Evolutionary conservation across 92 coral and sea anemone genomes (phyloP).

Genomic region (Parazoanthus swiftii): DNA sequence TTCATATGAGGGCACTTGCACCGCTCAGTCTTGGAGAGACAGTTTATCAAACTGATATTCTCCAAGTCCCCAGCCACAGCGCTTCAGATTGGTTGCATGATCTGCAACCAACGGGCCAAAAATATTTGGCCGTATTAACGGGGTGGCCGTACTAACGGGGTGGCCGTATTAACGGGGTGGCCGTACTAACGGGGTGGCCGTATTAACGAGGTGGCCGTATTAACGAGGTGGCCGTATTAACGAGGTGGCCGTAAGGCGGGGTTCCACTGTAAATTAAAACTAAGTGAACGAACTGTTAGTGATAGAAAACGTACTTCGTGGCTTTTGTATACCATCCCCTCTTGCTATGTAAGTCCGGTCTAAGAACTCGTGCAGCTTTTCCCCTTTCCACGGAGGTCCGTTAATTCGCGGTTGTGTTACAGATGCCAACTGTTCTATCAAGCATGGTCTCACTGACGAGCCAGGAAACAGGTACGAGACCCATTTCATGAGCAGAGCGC

Average conservation of each 20-base stretch:
- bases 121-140: too few species aligned
- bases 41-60: conserved; percentile 97
- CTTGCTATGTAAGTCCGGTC: not conserved
- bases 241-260: too few species aligned
- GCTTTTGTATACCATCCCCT: not conserved
- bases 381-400: not conserved
- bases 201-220: too few species aligned
- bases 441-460: not conserved
- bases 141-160: too few species aligned
- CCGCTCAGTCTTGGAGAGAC: conserved; percentile 67
- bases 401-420: not conserved
- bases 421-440: not conserved
- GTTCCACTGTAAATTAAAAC: too few species aligned
- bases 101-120: conserved; percentile 42
- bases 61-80: conserved; percentile 96
- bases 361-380: not conserved
- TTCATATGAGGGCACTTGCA: not conserved
- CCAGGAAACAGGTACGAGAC: not conserved
- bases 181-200: too few species aligned
- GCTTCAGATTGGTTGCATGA: conserved; percentile 77
- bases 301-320: not conserved
- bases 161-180: too few species aligned
- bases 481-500: not conserved
- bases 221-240: too few species aligned
- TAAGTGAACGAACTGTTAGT: too few species aligned